phyloP scores from a whole-genome alignment of 2,888 invertebrate species.

The Meteorus cinctellus region DNA sequence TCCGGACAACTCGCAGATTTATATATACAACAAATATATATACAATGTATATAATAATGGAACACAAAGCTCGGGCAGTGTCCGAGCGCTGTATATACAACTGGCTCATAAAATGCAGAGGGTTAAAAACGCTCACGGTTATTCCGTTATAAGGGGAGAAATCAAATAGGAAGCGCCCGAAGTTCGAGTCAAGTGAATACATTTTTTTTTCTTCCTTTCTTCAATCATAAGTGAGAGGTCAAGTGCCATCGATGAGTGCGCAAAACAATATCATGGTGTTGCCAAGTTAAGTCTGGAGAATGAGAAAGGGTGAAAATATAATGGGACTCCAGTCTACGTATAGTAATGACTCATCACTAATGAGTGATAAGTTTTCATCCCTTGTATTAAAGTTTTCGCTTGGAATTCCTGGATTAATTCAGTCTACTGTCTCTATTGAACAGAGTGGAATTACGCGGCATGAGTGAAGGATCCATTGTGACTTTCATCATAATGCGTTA shows the following conservation, averaged over 20 bases:
- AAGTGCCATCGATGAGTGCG: not conserved
- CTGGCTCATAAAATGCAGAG: not conserved
- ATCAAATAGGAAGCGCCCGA: not conserved
- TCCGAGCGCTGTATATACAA: not conserved
- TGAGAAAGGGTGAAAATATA: not conserved
- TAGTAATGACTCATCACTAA: too few relatives aligned
- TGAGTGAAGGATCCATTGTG: conserved; percentile 36
- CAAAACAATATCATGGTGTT: not conserved
- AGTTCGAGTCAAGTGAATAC: conserved; percentile 11
- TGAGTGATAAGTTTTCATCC: conserved; percentile 5
- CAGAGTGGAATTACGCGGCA: not conserved
- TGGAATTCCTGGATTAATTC: not conserved
- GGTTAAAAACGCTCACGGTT: conserved; percentile 18
- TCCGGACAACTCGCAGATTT: conserved; percentile 24
- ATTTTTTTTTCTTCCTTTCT: not conserved
- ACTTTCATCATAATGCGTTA: conserved; percentile 51
- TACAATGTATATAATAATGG: not conserved
- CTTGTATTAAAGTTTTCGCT: not conserved
- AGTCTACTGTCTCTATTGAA: not conserved
- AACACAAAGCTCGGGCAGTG: conserved; percentile 8
- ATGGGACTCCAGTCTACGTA: not conserved
- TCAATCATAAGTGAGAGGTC: not conserved
- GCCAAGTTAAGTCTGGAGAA: not conserved
- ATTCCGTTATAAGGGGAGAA: conserved; percentile 7
- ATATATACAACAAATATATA: not conserved